Conservation (phyloP, 2,797 vertebrate species). For the Phalanger gymnotis region DNA sequence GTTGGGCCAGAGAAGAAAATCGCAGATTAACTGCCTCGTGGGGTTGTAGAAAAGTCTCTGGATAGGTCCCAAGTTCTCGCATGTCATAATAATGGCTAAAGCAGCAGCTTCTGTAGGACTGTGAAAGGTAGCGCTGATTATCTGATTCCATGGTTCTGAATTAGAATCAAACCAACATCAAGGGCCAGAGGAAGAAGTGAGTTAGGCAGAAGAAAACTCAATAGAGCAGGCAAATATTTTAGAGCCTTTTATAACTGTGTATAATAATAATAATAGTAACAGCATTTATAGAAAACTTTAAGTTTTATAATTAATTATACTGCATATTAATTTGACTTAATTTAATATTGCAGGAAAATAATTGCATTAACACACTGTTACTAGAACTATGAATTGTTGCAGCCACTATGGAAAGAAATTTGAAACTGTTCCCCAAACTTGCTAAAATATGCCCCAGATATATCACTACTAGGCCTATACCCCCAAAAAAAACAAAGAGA, state of each 20-base stretch:
- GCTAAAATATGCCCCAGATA: neutral
- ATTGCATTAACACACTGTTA: neutral
- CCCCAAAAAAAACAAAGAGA: neutral
- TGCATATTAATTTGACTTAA: neutral
- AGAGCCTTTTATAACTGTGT: neutral
- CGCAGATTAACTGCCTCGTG: neutral
- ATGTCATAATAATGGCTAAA: neutral
- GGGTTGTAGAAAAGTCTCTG: neutral
- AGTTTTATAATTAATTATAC: neutral
- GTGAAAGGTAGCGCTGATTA: neutral
- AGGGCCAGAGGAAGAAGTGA: neutral
- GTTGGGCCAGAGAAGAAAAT: neutral
- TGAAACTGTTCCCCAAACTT: neutral
- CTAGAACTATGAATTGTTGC: neutral
- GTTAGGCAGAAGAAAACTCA: neutral
- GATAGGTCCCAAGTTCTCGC: neutral
- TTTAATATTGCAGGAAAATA: neutral
- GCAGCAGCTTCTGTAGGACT: neutral
- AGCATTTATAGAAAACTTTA: neutral
- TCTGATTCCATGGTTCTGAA: neutral
- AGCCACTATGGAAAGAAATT: neutral
- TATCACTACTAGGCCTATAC: neutral
- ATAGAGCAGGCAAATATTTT: neutral
- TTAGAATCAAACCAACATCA: neutral
- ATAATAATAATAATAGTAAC: neutral